phyloP scores from a whole-genome alignment of 2,113 vertebrate species.

The Megatriorchis doriae region DNA sequence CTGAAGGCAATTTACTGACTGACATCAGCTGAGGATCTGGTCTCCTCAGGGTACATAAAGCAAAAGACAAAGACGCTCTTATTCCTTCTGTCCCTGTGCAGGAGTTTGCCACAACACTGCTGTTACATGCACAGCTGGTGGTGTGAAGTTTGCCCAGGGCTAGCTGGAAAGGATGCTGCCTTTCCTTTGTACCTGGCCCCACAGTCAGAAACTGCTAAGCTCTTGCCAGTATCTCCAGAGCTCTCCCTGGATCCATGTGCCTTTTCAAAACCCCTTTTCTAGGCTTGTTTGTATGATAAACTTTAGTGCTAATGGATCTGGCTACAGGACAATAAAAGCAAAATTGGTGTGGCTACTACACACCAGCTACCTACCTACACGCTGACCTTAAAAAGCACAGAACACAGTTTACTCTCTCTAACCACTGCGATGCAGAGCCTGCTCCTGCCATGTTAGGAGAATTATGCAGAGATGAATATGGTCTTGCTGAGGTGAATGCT shows the following conservation, averaged over 20 bases:
- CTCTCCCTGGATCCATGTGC: fast-evolving
- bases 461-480: not conserved
- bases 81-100: not conserved
- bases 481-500: not conserved
- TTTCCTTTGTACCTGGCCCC: not conserved
- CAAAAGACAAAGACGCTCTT: not conserved
- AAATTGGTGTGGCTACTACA: not conserved
- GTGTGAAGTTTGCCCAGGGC: not conserved
- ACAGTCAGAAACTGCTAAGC: not conserved
- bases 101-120: not conserved
- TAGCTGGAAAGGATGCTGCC: not conserved
- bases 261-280: not conserved
- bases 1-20: not conserved
- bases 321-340: not conserved
- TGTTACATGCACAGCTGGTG: not conserved
- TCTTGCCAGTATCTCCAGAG: not conserved
- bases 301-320: not conserved
- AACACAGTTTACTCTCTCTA: not conserved
- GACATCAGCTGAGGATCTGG: not conserved
- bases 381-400: not conserved
- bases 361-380: fast-evolving
- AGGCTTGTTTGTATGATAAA: not conserved
- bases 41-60: not conserved
- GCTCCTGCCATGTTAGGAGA: not conserved
- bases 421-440: not conserved